Conservation (phyloP, 35 echinoderm and acorn worm genomes). For the Ophioderma brevispina region DNA sequence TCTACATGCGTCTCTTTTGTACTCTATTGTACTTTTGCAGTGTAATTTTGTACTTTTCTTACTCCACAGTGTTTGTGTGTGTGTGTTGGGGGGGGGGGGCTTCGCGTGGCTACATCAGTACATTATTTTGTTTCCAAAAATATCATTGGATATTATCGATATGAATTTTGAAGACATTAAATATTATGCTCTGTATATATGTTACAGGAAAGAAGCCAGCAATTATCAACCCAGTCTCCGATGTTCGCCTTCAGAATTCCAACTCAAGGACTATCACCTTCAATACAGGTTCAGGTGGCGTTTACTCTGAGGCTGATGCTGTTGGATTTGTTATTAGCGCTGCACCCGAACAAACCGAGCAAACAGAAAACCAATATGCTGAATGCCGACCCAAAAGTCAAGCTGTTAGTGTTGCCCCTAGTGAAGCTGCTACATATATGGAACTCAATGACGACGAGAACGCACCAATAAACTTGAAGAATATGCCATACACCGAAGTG, state of each 20-base stretch:
- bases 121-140: no score
- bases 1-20: no score
- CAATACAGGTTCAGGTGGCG: not conserved
- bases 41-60: no score
- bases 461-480: not conserved
- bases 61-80: no score
- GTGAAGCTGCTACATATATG: not conserved
- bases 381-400: not conserved
- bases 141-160: no score
- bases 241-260: not conserved
- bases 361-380: not conserved
- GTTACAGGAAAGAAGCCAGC: not conserved
- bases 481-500: not conserved
- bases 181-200: no score
- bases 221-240: not conserved
- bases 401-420: not conserved
- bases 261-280: not conserved
- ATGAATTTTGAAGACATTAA: no score
- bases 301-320: not conserved
- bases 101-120: no score
- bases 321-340: not conserved
- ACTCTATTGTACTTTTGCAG: no score
- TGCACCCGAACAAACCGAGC: not conserved
- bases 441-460: not conserved
- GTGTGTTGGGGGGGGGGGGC: no score